phyloP scores from a whole-genome alignment of 2,888 invertebrate genomes.

The Eumerus sabulonum region DNA sequence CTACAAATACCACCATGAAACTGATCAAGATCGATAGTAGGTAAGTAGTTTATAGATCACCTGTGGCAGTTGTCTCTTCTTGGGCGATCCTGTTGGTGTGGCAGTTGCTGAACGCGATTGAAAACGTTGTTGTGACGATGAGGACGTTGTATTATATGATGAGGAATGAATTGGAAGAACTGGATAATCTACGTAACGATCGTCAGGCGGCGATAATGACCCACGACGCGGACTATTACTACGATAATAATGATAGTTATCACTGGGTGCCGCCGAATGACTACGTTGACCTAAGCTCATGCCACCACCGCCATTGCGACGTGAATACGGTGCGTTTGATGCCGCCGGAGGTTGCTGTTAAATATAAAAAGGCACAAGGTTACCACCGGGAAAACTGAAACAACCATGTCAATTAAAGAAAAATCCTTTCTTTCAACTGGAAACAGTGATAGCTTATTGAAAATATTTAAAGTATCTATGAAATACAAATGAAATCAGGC shows the following conservation, averaged over 20 bases:
- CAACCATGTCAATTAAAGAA: conserved; percentile 17
- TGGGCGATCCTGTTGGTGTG: conserved; percentile 96
- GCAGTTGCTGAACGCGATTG: conserved; percentile 93
- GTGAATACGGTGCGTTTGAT: conserved; percentile 74
- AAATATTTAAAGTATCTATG: conserved; percentile 16
- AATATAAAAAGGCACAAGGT: not conserved
- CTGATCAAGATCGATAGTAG: no score
- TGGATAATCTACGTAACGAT: conserved; percentile 78
- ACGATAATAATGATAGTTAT: conserved; percentile 78
- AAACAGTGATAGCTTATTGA: conserved; percentile 46
- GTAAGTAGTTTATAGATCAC: conserved; percentile 82
- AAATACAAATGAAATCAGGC: conserved; percentile 31
- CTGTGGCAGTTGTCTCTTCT: conserved; percentile 97
- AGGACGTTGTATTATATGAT: conserved; percentile 71
- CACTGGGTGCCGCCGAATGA: conserved; percentile 90
- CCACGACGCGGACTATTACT: conserved; percentile 88
- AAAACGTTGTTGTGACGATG: conserved; percentile 81
- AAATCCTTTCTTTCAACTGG: conserved; percentile 35
- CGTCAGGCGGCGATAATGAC: conserved; percentile 79
- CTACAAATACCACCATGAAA: conserved; percentile 78
- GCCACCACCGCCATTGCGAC: conserved; percentile 79
- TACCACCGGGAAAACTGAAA: not conserved
- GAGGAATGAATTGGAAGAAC: conserved; percentile 78
- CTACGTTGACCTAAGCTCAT: conserved; percentile 84
- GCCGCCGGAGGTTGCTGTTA: conserved; percentile 53